phyloP scores from a whole-genome alignment of 2,113 vertebrate genomes.

The Hyperoodon ampullatus region DNA sequence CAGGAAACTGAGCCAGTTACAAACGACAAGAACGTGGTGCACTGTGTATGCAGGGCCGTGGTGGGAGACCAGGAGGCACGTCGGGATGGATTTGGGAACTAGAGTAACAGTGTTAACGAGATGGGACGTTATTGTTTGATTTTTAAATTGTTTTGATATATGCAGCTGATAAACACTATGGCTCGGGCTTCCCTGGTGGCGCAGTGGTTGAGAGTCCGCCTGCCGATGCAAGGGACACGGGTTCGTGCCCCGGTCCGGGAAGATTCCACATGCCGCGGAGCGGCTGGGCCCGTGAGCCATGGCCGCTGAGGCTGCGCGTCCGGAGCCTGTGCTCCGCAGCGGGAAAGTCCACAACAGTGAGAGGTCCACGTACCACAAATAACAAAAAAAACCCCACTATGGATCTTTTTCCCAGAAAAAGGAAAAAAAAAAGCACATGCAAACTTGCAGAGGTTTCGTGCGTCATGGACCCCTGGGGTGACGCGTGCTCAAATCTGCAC shows the following conservation, averaged over 20 bases:
- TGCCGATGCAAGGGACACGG: too few species aligned
- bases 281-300: too few species aligned
- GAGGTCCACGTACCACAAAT: too few species aligned
- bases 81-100: background rate
- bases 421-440: background rate
- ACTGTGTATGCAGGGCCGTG: background rate
- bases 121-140: background rate
- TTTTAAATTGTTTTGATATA: background rate
- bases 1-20: background rate
- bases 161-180: background rate
- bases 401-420: background rate
- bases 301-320: too few species aligned
- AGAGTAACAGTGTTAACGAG: background rate
- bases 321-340: too few species aligned
- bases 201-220: too few species aligned
- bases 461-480: background rate
- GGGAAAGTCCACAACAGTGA: too few species aligned
- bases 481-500: background rate
- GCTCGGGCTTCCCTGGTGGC: background rate
- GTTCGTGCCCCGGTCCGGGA: too few species aligned
- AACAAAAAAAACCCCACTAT: background rate
- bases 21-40: background rate
- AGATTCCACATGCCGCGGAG: too few species aligned
- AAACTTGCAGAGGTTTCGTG: background rate
- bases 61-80: background rate